Conservation (phyloP, 2,113 vertebrate genomes). For the Raja brachyura region DNA sequence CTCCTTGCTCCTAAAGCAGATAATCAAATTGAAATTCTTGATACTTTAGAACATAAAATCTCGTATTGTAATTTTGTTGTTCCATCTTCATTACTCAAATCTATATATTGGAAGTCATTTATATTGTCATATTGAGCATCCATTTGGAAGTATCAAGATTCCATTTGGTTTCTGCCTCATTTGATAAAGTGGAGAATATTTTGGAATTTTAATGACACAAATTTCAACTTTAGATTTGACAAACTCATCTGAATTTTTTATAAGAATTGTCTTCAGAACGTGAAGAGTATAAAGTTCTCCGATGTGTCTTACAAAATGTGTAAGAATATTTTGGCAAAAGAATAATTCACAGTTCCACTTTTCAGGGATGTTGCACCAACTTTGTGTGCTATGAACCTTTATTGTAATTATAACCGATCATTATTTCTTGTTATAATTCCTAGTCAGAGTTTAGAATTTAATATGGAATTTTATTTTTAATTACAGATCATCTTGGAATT, state of each 20-base stretch:
- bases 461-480: not conserved
- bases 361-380: not conserved
- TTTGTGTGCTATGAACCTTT: not conserved
- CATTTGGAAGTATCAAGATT: not conserved
- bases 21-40: not conserved
- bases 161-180: not conserved
- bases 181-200: not conserved
- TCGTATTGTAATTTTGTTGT: not conserved
- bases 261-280: not conserved
- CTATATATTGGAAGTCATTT: not conserved
- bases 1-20: too few species aligned
- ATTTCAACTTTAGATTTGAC: not conserved
- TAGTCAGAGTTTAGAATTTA: not conserved
- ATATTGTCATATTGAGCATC: not conserved
- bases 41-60: not conserved
- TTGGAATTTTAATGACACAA: not conserved
- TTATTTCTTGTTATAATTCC: not conserved
- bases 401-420: not conserved
- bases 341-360: not conserved
- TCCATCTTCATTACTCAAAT: not conserved
- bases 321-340: not conserved
- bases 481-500: slow-evolving; percentile 28
- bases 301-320: not conserved
- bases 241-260: not conserved
- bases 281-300: not conserved